Evolutionary conservation across 2,113 vertebrate species (phyloP).

Genomic region (Odocoileus virginianus): DNA sequence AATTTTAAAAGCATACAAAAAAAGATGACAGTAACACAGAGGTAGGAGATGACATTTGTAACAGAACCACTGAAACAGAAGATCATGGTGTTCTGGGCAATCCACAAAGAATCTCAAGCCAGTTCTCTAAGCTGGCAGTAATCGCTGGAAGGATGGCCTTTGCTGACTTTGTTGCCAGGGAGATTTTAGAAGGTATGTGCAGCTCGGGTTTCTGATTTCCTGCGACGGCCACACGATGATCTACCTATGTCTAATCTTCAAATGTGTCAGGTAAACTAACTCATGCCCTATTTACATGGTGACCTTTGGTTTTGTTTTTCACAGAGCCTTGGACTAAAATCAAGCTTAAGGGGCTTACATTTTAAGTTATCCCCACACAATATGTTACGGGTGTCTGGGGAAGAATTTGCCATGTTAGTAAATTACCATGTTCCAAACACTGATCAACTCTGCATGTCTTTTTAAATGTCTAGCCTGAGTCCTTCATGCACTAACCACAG

Average conservation of each 20-base stretch:
- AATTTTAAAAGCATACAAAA: not conserved
- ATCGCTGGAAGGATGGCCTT: not conserved
- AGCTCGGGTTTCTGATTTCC: conserved; percentile 43
- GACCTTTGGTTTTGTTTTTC: not conserved
- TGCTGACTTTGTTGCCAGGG: conserved; percentile 22
- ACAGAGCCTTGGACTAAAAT: not conserved
- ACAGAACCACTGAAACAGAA: conserved; percentile 15
- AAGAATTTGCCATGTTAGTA: not conserved
- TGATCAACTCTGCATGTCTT: not conserved
- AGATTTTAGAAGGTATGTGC: conserved; percentile 46
- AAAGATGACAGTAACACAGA: not conserved
- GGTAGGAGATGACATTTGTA: not conserved
- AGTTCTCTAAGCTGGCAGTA: not conserved
- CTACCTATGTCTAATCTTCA: not conserved
- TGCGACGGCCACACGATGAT: not conserved
- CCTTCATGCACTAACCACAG: not conserved
- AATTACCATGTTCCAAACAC: not conserved
- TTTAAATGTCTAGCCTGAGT: not conserved
- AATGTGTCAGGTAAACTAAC: not conserved
- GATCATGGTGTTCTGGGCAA: not conserved
- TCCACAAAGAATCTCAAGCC: not conserved
- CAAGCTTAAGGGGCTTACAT: not conserved
- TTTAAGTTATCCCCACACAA: not conserved
- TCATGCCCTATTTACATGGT: not conserved
- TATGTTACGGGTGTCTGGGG: not conserved